These are phyloP conservation scores for Linnaemya vulpina DNA, from an alignment of 2,888 invertebrate species.

Conservation along the genomic window DNA sequence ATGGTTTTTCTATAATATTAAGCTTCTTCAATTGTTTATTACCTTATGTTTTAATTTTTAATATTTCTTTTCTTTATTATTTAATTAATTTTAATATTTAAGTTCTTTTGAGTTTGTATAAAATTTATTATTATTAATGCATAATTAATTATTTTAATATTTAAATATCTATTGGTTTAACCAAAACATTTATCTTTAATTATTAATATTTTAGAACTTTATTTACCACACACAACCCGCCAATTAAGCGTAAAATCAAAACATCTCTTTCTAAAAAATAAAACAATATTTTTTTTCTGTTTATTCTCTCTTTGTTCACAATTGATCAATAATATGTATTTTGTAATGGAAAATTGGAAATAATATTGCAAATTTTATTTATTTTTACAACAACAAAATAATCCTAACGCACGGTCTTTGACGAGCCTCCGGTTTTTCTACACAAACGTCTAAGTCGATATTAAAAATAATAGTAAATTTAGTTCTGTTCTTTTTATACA, in stretches of 20 bases:
- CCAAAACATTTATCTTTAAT: constrained; percentile 64
- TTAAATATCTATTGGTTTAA: constrained; percentile 70
- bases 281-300: constrained; percentile 32
- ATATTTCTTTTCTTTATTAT: constrained; percentile 56
- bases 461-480: no score
- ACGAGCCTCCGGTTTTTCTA: no score
- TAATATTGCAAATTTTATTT: constrained; percentile 11
- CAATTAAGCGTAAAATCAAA: constrained; percentile 72
- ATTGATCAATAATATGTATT: neutral
- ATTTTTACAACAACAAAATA: constrained; percentile 2
- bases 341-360: neutral
- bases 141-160: constrained; percentile 59
- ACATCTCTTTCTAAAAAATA: constrained; percentile 57
- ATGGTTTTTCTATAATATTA: constrained; percentile 27
- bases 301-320: constrained; percentile 6
- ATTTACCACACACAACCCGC: constrained; percentile 71
- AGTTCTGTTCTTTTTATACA: no score
- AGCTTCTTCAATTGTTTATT: constrained; percentile 36
- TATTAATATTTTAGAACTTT: constrained; percentile 65
- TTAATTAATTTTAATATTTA: constrained; percentile 30
- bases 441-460: no score
- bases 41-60: constrained; percentile 52
- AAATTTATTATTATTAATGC: constrained; percentile 66
- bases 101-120: constrained; percentile 64
- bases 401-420: neutral